Conservation (phyloP, 2,113 vertebrate genomes). For the Neolamprologus cancellatus region DNA sequence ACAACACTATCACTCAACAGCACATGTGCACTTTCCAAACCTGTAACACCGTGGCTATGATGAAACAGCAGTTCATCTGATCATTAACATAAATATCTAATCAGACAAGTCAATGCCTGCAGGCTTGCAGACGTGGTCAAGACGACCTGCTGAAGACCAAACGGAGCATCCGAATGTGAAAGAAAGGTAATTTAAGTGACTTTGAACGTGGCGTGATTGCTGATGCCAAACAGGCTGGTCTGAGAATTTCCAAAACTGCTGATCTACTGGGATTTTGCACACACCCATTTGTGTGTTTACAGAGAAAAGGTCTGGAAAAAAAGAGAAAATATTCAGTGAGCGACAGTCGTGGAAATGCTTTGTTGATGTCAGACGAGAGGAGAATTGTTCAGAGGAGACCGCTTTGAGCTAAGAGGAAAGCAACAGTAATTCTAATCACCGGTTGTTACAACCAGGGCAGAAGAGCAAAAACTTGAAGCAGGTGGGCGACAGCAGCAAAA, state of each 20-base stretch:
- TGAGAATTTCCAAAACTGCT: not conserved
- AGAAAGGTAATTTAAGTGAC: not conserved
- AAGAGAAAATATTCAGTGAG: not conserved
- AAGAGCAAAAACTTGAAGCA: not conserved
- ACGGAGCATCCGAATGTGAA: not conserved
- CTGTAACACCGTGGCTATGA: not conserved
- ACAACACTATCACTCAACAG: not conserved
- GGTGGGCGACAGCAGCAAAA: not conserved
- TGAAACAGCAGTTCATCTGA: not conserved
- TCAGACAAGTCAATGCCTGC: not conserved
- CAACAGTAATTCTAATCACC: not conserved
- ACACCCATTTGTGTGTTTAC: not conserved
- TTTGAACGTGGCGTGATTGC: not conserved
- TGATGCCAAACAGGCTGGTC: not conserved
- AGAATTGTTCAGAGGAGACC: not conserved
- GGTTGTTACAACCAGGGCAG: accelerated
- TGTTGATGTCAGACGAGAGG: not conserved
- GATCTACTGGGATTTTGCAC: not conserved
- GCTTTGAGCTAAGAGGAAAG: not conserved
- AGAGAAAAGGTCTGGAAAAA: not conserved
- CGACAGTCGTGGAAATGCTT: not conserved
- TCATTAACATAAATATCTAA: not conserved
- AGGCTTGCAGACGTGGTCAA: not conserved
- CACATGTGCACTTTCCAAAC: not conserved
- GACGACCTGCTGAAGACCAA: not conserved